A percentile compares a stretch with the other conserved stretches of the same genome.
phyloP scores from a whole-genome alignment of 2,888 invertebrate species.

The Ischnus inquisitorius region DNA sequence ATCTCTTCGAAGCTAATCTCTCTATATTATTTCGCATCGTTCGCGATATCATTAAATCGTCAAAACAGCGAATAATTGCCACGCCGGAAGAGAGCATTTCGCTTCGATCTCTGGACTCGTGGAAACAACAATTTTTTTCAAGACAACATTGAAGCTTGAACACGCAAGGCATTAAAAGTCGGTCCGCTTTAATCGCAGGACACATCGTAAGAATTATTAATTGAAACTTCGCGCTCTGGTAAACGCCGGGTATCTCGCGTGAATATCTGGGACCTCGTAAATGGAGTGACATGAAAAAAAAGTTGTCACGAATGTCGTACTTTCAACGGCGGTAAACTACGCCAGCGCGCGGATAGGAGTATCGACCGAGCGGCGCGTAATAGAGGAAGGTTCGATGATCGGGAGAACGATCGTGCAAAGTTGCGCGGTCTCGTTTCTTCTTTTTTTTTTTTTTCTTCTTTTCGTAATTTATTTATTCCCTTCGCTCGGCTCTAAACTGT shows the following conservation, averaged over 20 bases:
- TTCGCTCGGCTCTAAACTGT: slow-evolving; percentile 15
- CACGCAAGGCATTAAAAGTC: background rate
- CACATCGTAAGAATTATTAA: slow-evolving; percentile 5
- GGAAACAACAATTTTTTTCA: background rate
- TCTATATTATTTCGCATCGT: background rate
- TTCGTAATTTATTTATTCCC: slow-evolving; percentile 4
- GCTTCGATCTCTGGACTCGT: background rate
- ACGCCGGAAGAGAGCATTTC: background rate
- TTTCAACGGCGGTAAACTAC: background rate
- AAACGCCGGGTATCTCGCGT: background rate
- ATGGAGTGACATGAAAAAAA: slow-evolving; percentile 8
- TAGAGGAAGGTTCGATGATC: slow-evolving; percentile 1
- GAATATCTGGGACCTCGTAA: background rate
- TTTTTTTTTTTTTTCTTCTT: background rate
- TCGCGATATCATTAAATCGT: background rate
- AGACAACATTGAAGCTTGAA: too few species aligned
- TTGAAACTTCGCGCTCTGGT: background rate
- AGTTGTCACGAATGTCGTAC: background rate
- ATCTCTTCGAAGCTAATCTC: background rate
- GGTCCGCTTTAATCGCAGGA: background rate
- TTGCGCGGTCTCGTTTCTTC: slow-evolving; percentile 19
- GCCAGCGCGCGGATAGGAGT: background rate
- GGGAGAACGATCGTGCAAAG: background rate
- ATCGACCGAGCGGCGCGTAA: background rate
- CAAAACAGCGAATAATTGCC: background rate